Base-by-base conservation (phyloP, 1,140 invertebrate genomes). In the Berghia stephanieae region DNA sequence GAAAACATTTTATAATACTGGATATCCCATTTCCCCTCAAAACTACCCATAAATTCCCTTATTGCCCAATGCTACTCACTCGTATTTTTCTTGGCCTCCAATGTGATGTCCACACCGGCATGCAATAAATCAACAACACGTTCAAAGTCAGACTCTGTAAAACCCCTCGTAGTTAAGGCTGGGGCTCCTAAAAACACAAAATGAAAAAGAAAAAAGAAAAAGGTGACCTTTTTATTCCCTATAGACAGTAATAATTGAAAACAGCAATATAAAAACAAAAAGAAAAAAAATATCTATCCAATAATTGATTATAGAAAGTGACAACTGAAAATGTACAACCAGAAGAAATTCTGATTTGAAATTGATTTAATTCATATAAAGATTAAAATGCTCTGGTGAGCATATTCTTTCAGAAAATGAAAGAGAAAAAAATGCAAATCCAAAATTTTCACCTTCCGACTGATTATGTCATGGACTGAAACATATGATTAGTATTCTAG, bases 141-240 rank as follows among this genome's bases (percentile, higher is more conserved):
- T 72, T 94, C 93, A 66, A 99, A 96, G 82, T 99, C 95, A 27
- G 91, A 84, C 89, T 98, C 96, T 81, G 93, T 92, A 0, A 99
- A 90, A n/a, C 96, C 96, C 82, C 98, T 91, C 6, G 97, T 98
- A 8, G 97, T 99, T 27, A 99, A 87, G 0, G 97, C 97, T 3
- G 97, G 96, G 3, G 96, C 96, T 44, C 87, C 87, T 88, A 44
- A 2, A 72, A 75, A 2, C 60, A n/a, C 10, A 67, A 0, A 21
- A 44, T 21, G 10, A 5, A 68, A 68, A 34, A 69, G 6, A 34
- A 34, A 69, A 36, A 38, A 13, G 13, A 31, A 42, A 13, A 13
- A n/a, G 46, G 46, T n/a, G n/a, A 49, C 13, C 13, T n/a, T 49
- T n/a, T 49, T 49, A 13, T 13, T 49, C 27, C 13, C 13, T 31